Base-by-base conservation (phyloP, 2,888 invertebrate genomes). In the Cecidostiba fungosa region DNA sequence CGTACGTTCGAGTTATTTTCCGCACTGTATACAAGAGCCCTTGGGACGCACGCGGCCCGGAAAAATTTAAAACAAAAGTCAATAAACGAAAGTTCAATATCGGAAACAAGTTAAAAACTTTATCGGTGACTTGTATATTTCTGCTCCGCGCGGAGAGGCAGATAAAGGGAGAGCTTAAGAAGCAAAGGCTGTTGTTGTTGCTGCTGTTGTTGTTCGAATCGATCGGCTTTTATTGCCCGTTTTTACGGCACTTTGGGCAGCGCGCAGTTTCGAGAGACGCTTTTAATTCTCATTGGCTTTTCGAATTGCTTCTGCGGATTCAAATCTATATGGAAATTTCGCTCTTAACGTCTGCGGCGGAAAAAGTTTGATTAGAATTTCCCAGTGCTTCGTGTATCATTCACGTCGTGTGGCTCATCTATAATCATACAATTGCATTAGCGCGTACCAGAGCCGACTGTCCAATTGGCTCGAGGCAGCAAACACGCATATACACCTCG, bases 21-120 rank as follows among this genome's bases (percentile, higher is more conserved):
- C 80, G 10, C 14, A 26, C 59, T 19, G 16, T 19, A 54, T 32
- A 32, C 47, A 39, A 59, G 39, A 72, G 43, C 82, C 76, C 76
- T 19, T 36, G 82, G 23, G 66, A 36, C 39, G 72, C 72, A 39
- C 10, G 39, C 72, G 36, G 39, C 12, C 8, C 32, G 59, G 76
- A 43, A 39, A 78, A 84, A 76, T 84, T 80, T 79, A 50, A 79
- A 80, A 84, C 80, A 70, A 84, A 84, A 84, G 76, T 80, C 76
- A 76, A n/a, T 80, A 70, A 84, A 84, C 74, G 72, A 85, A 82
- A 85, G 77, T 82, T 73, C 85, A 69, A 85, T 85, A 73, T 78
- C n/a, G 85, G 39, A 81, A 77, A 73, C 62, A 72, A 85, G 62
- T 81, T 85, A 73, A 59, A 85, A 85, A 81, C 77, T 85, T 77